phyloP scores from a whole-genome alignment of 2,888 invertebrate genomes.

The Lacanobia wlatinum region DNA sequence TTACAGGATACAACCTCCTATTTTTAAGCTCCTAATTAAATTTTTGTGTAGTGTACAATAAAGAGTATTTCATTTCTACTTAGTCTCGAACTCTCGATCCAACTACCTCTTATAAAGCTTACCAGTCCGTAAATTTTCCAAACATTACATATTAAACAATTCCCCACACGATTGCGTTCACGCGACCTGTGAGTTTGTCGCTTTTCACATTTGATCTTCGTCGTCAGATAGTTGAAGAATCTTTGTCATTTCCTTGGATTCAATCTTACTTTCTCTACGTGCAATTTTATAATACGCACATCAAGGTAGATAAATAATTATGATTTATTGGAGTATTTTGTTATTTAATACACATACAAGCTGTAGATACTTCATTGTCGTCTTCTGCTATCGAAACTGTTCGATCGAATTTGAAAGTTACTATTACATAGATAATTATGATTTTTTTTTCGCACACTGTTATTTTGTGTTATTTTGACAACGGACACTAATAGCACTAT shows the following conservation, averaged over 20 bases:
- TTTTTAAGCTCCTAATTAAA: too few species aligned
- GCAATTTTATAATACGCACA: constrained; percentile 42
- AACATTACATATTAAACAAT: constrained; percentile 18
- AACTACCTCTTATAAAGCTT: background rate
- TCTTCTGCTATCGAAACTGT: constrained; percentile 11
- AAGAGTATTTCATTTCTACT: background rate
- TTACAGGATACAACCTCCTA: too few species aligned
- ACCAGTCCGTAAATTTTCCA: background rate
- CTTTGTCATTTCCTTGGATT: constrained; percentile 61
- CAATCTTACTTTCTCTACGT: constrained; percentile 54
- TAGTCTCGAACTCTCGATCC: background rate
- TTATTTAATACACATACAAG: constrained; percentile 3
- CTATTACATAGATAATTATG: constrained; percentile 40
- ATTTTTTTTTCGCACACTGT: constrained; percentile 36
- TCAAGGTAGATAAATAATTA: constrained; percentile 8
- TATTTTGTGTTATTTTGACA: constrained; percentile 66
- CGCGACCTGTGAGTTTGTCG: constrained; percentile 38
- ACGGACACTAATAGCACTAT: constrained; percentile 66
- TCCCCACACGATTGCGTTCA: constrained; percentile 31
- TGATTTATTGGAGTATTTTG: constrained; percentile 7
- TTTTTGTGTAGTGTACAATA: too few species aligned
- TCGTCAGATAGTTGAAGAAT: constrained; percentile 58
- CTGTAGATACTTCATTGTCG: constrained; percentile 1
- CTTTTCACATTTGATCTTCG: constrained; percentile 61
- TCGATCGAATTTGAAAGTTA: constrained; percentile 51